Conservation (phyloP, 2,797 vertebrate species). For the Aselliscus stoliczkanus region DNA sequence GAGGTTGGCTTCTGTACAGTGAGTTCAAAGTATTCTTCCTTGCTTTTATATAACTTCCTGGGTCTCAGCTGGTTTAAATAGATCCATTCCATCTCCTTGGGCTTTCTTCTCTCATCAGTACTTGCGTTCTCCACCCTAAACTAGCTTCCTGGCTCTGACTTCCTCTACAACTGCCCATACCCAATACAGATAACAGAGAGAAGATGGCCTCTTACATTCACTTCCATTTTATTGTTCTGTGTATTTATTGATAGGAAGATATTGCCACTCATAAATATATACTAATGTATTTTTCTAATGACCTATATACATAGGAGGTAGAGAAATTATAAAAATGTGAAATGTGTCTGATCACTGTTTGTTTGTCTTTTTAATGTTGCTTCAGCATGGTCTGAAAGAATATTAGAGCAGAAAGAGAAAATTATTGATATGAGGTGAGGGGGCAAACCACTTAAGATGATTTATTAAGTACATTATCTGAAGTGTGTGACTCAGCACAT, state of each 20-base stretch:
- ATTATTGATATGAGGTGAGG: not conserved
- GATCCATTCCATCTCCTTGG: not conserved
- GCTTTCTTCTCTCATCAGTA: not conserved
- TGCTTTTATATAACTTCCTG: not conserved
- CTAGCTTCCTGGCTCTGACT: not conserved
- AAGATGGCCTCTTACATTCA: not conserved
- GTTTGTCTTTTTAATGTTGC: not conserved
- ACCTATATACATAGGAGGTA: not conserved
- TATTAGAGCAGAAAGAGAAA: conserved; percentile 26
- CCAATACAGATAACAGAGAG: not conserved
- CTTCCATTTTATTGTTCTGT: not conserved
- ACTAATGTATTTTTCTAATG: not conserved
- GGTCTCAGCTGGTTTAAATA: not conserved
- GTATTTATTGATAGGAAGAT: not conserved
- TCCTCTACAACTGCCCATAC: not conserved
- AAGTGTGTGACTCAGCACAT: conserved; percentile 19
- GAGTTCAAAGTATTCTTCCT: not conserved
- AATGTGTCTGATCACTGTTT: not conserved
- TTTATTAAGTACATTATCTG: conserved; percentile 45
- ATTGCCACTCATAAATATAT: not conserved
- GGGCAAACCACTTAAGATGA: conserved; percentile 22
- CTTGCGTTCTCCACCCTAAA: not conserved
- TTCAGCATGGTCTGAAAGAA: not conserved
- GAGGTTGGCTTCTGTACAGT: not conserved
- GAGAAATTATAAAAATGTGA: not conserved